Conservation (phyloP, 2,888 invertebrate genomes). For the Dioctria linearis region DNA sequence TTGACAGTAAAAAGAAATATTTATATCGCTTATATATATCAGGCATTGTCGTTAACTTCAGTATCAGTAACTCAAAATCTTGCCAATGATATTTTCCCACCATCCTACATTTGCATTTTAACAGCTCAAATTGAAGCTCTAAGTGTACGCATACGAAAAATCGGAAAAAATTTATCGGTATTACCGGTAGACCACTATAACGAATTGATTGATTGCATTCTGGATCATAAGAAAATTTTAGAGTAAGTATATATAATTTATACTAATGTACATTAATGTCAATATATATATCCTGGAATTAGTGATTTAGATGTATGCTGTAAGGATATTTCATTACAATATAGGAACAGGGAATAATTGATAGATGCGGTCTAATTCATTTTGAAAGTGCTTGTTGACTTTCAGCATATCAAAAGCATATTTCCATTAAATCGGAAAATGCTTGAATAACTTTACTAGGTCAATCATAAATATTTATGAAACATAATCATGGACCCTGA, state of each 20-base stretch:
- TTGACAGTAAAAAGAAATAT: background rate
- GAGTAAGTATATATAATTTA: slow-evolving; percentile 2
- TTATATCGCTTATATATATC: slow-evolving; percentile 17
- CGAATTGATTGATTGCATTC: slow-evolving; percentile 1
- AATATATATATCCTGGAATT: background rate
- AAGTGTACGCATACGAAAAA: background rate
- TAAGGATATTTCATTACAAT: too few species aligned
- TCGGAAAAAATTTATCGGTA: background rate
- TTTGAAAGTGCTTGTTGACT: too few species aligned
- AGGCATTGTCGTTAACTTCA: background rate
- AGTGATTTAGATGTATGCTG: too few species aligned
- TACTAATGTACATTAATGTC: background rate
- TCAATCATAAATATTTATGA: too few species aligned
- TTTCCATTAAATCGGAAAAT: too few species aligned
- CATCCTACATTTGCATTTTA: background rate
- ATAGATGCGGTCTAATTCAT: too few species aligned
- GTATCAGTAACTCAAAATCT: background rate
- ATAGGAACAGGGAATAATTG: too few species aligned
- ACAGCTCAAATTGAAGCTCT: slow-evolving; percentile 7
- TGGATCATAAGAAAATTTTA: slow-evolving; percentile 2
- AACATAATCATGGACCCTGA: too few species aligned
- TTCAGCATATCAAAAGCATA: too few species aligned
- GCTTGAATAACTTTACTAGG: too few species aligned
- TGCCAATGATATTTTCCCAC: slow-evolving; percentile 7
- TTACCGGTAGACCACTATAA: background rate